Evolutionary conservation across 2,113 vertebrate genomes (phyloP).

Genomic region (Acinonyx jubatus): DNA sequence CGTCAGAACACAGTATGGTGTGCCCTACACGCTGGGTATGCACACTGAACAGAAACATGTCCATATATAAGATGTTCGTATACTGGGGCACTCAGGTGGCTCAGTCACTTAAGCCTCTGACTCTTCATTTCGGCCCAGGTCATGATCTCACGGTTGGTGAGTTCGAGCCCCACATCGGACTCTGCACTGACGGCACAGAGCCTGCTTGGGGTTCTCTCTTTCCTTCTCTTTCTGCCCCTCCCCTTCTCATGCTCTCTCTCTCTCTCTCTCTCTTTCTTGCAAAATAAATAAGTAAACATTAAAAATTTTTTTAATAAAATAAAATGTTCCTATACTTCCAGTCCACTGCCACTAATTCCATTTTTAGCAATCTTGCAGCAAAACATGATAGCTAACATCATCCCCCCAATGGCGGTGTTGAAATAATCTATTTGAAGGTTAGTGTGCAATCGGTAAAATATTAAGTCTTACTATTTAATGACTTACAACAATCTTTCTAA

Average conservation of each 20-base stretch:
- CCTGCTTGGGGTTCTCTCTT: no score
- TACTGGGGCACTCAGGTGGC: neutral
- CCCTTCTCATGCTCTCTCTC: no score
- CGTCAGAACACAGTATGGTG: neutral
- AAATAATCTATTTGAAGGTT: neutral
- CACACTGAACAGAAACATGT: neutral
- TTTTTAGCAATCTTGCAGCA: neutral
- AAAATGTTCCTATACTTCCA: neutral
- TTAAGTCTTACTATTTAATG: neutral
- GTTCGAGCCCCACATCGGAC: no score
- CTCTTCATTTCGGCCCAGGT: no score
- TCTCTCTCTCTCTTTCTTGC: no score
- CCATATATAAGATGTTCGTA: neutral
- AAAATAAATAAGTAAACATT: no score
- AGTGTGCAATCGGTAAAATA: neutral
- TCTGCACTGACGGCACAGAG: no score
- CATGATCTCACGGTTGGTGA: no score
- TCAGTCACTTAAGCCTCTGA: no score
- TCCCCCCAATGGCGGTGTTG: neutral
- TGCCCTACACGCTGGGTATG: neutral
- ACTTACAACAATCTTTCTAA: neutral
- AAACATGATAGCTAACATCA: neutral
- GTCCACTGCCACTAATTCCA: neutral
- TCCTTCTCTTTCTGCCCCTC: no score
- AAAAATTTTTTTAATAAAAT: no score